Evolutionary conservation across 2,888 invertebrate species (phyloP), one percentile per base, ranked within the genome.

Genomic region (Xestia xanthographa): DNA sequence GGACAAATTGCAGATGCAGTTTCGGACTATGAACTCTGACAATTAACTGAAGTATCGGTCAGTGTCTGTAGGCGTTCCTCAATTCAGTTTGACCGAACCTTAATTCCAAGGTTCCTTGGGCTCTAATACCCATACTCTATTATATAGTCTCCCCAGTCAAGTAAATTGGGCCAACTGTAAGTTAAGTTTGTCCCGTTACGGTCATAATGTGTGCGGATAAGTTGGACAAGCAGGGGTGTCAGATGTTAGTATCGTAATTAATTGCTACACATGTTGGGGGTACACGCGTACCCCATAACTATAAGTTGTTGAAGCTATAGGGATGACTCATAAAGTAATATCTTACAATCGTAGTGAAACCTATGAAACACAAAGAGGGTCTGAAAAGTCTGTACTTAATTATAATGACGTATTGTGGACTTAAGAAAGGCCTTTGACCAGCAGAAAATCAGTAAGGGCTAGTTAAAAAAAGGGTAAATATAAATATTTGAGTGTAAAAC

Each of bases 161-260:
- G 34, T 45, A 63, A 38, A 66, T 74, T 74, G 17, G 38, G 66
- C 45, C 9, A 5, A 17, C 17, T 50, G 41, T 45, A 20, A 48
- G 43, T 58, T 48, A 53, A 66, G 66, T 62, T 62, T 58, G 53
- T 53, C 66, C 45, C 29, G 75, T 8, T n/a, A 56, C 62, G 81
- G 53, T 48, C 53, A 48, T 56, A 56, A 75, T 66, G 53, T 75
- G 56, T 56, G 48, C 60, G 22, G 62, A 67, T 63, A 81, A 75
- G 75, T 81, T 56, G 41, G 60, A 72, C 56, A 34, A 62, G 75
- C 29, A 60, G 9, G 62, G 20, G 60, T 8, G 41, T 17, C 63
- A 41, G 71, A 43, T 66, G 26, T 14, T 66, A 53, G 53, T 50
- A 34, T 22, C 29, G 56, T 71, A 38, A 80, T 45, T 78, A 80